phyloP scores from a whole-genome alignment of 1,140 invertebrate genomes.

The Monomorium pharaonis region DNA sequence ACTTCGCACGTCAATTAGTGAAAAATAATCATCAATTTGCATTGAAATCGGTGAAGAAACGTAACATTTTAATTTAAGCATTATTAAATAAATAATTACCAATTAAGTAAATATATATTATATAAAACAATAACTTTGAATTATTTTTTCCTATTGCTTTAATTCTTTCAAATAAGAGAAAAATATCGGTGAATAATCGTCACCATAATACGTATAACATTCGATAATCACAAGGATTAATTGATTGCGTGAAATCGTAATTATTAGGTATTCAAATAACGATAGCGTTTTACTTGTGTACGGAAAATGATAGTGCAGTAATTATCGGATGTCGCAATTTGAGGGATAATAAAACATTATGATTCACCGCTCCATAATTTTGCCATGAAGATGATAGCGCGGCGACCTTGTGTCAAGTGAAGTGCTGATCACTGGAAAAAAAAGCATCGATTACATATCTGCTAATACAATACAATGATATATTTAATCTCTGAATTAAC shows the following conservation, averaged over 20 bases:
- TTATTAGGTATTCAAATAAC: background rate
- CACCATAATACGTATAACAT: background rate
- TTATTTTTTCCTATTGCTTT: background rate
- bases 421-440: background rate
- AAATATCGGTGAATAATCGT: background rate
- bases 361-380: background rate
- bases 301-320: no score
- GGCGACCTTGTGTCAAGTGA: background rate
- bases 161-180: background rate
- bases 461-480: background rate
- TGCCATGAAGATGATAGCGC: background rate
- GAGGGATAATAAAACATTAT: background rate
- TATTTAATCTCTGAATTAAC: background rate
- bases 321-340: background rate
- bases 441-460: background rate
- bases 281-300: no score
- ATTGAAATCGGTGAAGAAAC: background rate
- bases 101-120: background rate
- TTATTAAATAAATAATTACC: background rate
- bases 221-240: background rate
- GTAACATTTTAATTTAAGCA: no score
- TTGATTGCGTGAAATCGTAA: background rate
- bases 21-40: background rate
- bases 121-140: background rate
- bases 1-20: background rate